phyloP scores from a whole-genome alignment of 1,140 invertebrate genomes.

The Sinonovacula constricta region DNA sequence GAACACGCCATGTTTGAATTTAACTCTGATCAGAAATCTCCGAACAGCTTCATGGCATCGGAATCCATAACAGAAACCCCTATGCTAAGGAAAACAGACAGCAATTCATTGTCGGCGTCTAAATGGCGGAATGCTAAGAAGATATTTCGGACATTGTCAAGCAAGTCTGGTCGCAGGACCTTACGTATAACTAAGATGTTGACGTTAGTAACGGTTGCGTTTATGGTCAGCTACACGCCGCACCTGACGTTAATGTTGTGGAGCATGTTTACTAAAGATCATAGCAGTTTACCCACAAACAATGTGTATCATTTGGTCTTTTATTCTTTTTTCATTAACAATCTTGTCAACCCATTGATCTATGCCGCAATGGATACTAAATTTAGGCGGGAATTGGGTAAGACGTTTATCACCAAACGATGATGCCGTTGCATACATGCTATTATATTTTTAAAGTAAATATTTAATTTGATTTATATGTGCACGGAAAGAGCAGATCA shows the following conservation, averaged over 20 bases:
- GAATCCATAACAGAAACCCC: background rate
- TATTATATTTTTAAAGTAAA: too few species aligned
- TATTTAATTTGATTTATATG: too few species aligned
- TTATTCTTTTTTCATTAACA: conserved; percentile 44
- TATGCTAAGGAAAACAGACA: background rate
- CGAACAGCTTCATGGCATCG: background rate
- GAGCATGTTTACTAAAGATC: conserved; percentile 18
- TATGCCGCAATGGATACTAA: conserved; percentile 46
- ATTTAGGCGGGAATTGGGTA: conserved; percentile 26
- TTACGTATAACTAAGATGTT: conserved; percentile 47
- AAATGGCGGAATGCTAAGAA: conserved; percentile 14
- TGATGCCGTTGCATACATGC: too few species aligned
- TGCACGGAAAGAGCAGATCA: too few species aligned
- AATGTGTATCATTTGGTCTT: conserved; percentile 33
- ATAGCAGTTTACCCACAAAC: conserved; percentile 16
- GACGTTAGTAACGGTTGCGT: conserved; percentile 35
- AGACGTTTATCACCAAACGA: too few species aligned
- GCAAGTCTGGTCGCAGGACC: conserved; percentile 23
- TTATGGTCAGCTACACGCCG: conserved; percentile 35
- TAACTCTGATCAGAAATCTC: background rate
- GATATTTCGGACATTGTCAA: conserved; percentile 12
- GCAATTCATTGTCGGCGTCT: background rate
- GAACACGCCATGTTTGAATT: background rate
- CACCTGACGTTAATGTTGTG: conserved; percentile 31
- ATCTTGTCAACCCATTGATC: conserved; percentile 45